phyloP scores from a whole-genome alignment of 1,140 invertebrate species.

The Drosophila chauvacae region DNA sequence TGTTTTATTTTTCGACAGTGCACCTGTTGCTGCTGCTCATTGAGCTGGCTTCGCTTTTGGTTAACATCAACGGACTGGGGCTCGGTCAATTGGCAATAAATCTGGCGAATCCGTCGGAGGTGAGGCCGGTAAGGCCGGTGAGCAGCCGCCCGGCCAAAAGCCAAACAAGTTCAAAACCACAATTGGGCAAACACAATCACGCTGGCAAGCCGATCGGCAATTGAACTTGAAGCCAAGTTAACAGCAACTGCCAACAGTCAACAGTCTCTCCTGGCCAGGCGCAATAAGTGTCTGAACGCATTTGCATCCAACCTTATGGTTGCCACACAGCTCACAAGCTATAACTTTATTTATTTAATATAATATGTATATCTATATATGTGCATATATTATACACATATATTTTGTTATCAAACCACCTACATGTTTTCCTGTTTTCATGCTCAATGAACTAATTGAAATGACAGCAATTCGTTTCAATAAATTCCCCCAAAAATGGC shows the following conservation, averaged over 20 bases:
- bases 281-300: slow-evolving; percentile 10
- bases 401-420: neutral
- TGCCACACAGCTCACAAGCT: neutral
- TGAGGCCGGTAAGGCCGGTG: slow-evolving; percentile 10
- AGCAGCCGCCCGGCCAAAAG: slow-evolving; percentile 55
- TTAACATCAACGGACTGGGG: slow-evolving; percentile 55
- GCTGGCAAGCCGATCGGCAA: slow-evolving; percentile 22
- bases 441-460: slow-evolving; percentile 5
- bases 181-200: slow-evolving; percentile 71
- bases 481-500: slow-evolving; percentile 9
- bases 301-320: slow-evolving; percentile 3
- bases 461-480: slow-evolving; percentile 8
- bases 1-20: slow-evolving; percentile 11
- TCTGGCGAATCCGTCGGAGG: slow-evolving; percentile 8
- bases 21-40: slow-evolving; percentile 41
- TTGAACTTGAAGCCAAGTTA: slow-evolving; percentile 41
- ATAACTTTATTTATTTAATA: too few species aligned
- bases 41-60: slow-evolving; percentile 68
- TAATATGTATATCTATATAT: too few species aligned
- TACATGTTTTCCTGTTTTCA: neutral
- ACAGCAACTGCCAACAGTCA: neutral
- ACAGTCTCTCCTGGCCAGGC: neutral
- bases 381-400: neutral
- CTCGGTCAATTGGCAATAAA: slow-evolving; percentile 66
- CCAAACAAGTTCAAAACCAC: slow-evolving; percentile 81